A percentile compares a stretch with the other conserved stretches of the same genome.
phyloP scores from a whole-genome alignment of 1,140 invertebrate species.

The Pissodes strobi region DNA sequence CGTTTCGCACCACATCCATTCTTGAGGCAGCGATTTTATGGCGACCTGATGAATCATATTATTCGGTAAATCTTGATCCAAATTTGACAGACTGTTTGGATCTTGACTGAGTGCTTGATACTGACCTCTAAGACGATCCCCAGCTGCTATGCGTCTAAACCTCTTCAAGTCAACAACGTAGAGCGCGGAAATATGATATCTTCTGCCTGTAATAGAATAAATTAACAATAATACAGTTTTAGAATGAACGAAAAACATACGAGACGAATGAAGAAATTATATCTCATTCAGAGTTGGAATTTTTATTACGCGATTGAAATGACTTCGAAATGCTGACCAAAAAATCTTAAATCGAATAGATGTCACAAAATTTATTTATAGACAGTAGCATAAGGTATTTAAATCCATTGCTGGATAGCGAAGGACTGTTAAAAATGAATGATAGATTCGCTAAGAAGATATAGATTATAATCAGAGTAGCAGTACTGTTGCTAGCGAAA shows the following conservation, averaged over 20 bases:
- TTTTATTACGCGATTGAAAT: too few relatives aligned
- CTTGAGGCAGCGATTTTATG: slow-evolving; percentile 97
- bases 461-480: too few relatives aligned
- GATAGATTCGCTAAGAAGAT: too few relatives aligned
- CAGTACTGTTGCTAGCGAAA: too few relatives aligned
- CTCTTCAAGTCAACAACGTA: slow-evolving; percentile 95
- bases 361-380: too few relatives aligned
- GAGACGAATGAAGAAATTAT: background rate
- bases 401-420: too few relatives aligned
- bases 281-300: background rate
- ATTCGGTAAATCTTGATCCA: slow-evolving; percentile 73
- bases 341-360: too few relatives aligned
- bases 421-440: too few relatives aligned
- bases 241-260: too few relatives aligned
- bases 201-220: slow-evolving; percentile 63
- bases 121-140: slow-evolving; percentile 93
- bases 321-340: too few relatives aligned
- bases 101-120: slow-evolving; percentile 96
- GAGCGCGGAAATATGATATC: slow-evolving; percentile 97
- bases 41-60: slow-evolving; percentile 98
- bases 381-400: too few relatives aligned
- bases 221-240: background rate
- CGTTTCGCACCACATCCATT: slow-evolving; percentile 99
- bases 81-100: slow-evolving; percentile 89
- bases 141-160: slow-evolving; percentile 96